These are phyloP conservation scores for Drosophila tristis DNA, from an alignment of 1,140 invertebrate species.

Conservation along the genomic window DNA sequence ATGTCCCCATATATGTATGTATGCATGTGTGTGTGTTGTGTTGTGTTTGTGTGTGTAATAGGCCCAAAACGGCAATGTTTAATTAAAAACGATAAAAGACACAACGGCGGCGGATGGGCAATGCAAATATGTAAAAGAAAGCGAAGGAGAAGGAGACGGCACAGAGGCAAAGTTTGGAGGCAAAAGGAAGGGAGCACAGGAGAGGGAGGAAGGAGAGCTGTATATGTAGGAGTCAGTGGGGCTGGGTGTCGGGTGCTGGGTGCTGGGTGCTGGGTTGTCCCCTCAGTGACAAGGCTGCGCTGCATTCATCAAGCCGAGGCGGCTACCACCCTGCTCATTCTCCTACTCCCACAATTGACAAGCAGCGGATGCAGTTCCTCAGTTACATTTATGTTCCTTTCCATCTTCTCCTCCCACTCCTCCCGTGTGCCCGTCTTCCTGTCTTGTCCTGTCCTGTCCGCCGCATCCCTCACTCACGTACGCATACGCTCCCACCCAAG, in stretches of 20 bases:
- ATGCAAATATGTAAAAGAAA: slow-evolving; percentile 55
- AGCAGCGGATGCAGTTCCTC: slow-evolving; percentile 42
- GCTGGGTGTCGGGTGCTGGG: too few species aligned
- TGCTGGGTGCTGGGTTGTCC: background rate
- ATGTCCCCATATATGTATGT: background rate
- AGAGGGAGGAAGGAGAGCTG: background rate
- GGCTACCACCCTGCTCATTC: too few species aligned
- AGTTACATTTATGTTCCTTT: slow-evolving; percentile 41
- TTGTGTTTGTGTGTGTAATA: slow-evolving; percentile 39
- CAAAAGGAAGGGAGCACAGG: background rate
- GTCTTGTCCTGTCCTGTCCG: background rate
- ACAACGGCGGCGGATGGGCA: slow-evolving; percentile 41
- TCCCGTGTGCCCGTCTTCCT: too few species aligned
- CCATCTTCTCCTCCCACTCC: too few species aligned
- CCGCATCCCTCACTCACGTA: background rate
- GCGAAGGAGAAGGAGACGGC: background rate
- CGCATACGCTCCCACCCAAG: slow-evolving; percentile 21
- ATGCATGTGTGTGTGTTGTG: slow-evolving; percentile 10
- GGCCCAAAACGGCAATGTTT: slow-evolving; percentile 74
- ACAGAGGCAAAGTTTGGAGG: too few species aligned
- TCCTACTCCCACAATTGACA: slow-evolving; percentile 30
- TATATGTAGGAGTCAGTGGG: too few species aligned
- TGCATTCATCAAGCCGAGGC: slow-evolving; percentile 36
- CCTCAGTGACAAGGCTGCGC: background rate
- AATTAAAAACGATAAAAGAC: slow-evolving; percentile 76